Evolutionary conservation across 1,140 invertebrate species (phyloP), one percentile per base, ranked within the genome.

Genomic region (Zaprionus ornatus): DNA sequence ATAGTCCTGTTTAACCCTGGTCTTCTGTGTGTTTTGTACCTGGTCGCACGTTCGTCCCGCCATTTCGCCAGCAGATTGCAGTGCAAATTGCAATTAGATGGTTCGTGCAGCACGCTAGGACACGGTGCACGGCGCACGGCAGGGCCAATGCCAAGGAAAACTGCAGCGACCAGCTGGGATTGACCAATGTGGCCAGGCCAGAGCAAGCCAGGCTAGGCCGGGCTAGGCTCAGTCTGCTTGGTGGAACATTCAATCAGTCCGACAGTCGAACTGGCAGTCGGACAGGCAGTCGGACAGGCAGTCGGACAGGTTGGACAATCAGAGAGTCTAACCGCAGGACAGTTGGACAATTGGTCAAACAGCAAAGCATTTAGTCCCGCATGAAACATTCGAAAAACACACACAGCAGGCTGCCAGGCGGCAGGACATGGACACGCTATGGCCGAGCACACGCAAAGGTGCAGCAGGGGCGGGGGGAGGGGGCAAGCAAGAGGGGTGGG

Each of bases 321-420:
- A 52, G 45, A 10, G 12, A 10, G 48, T n/a, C 32, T 2, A 13
- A 37, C 19, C 29, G 25, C 42, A 17, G 40, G 50, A 12, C 48
- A 54, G 29, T 45, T 25, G 25, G 40, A 59, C 66, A 48, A n/a
- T 56, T 70, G 67, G 60, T n/a, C 67, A 75, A 64, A 63, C 73
- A 71, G 59, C 73, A 70, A 70, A 75, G 67, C 73, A 75, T 75
- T 75, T 75, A 75, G 67, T 59, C 42, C 60, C 67, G 67, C 67
- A 75, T 42, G 73, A 75, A 54, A 42, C 60, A 75, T 75, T 71
- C 63, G 52, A 37, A 70, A 68, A 74, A 74, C 64, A 68, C 56
- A 73, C 17, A 66, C 25, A 50, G 23, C 32, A 29, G 27, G 29
- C 27, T 9, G 23, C 23, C 52, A 27, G 25, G 17, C 48, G 17